These are phyloP conservation scores for Centropus bengalensis DNA, from an alignment of 2,113 vertebrate species.

Conservation along the genomic window DNA sequence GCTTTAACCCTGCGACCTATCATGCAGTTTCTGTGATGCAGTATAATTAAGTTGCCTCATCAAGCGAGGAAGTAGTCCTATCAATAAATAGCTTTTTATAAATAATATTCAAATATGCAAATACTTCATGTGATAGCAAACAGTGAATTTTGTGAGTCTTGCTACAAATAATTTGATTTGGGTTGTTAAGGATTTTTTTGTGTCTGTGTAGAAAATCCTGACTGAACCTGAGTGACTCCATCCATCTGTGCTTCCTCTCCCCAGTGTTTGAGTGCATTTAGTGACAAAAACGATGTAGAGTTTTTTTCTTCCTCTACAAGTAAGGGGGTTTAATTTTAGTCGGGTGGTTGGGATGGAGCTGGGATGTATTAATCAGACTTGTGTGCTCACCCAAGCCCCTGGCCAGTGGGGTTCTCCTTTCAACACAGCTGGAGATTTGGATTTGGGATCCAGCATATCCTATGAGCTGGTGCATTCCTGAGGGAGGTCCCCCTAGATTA, in stretches of 20 bases:
- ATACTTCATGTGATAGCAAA: neutral
- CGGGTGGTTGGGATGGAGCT: neutral
- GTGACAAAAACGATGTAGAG: neutral
- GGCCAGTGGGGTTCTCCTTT: neutral
- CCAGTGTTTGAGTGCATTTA: neutral
- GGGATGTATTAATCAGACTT: neutral
- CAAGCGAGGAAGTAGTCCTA: neutral
- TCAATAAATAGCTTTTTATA: neutral
- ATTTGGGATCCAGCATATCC: neutral
- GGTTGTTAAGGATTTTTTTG: neutral
- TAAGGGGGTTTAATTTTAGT: neutral
- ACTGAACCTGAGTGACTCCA: neutral
- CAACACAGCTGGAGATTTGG: neutral
- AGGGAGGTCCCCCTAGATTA: neutral
- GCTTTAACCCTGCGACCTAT: neutral
- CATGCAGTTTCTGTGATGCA: neutral
- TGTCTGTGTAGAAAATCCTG: neutral
- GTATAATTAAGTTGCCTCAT: constrained; percentile 41
- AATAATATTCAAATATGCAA: neutral
- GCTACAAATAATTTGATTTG: neutral
- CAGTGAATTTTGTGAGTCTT: neutral
- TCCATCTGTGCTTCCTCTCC: fast-evolving
- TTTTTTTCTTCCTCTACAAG: neutral
- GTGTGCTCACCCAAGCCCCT: neutral
- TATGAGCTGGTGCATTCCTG: neutral